These are phyloP conservation scores for Graptemys geographica DNA, from an alignment of 2,797 vertebrate genomes.

Conservation along the genomic window DNA sequence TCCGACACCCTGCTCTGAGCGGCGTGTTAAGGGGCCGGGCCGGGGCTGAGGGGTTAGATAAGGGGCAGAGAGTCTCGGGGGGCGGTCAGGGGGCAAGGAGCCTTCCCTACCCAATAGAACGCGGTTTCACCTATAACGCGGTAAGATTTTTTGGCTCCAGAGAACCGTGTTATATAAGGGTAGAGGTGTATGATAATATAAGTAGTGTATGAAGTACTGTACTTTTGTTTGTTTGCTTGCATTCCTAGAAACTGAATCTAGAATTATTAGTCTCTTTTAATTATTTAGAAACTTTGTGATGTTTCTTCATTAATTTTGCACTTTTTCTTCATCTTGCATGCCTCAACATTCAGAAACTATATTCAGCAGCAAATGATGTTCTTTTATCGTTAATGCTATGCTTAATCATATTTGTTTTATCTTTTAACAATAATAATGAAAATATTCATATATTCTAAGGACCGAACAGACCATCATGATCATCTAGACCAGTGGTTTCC, in stretches of 20 bases:
- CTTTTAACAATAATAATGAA: not conserved
- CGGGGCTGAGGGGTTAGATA: no score
- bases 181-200: no score
- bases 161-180: no score
- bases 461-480: conserved; percentile 4
- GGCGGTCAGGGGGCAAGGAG: no score
- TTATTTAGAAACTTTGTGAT: conserved; percentile 9
- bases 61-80: no score
- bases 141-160: no score
- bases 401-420: not conserved
- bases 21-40: no score
- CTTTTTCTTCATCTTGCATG: not conserved
- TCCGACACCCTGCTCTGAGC: no score
- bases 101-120: no score
- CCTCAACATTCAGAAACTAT: accelerated
- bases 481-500: accelerated
- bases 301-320: not conserved
- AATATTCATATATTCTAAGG: conserved; percentile 20
- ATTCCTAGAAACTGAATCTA: conserved; percentile 14
- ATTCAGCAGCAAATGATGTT: not conserved
- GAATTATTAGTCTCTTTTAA: conserved; percentile 31
- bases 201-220: no score
- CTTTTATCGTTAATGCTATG: not conserved
- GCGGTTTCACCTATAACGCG: no score
- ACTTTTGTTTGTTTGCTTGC: not conserved